Base-by-base conservation (phyloP, 2,113 vertebrate species). In the Siniperca chuatsi region DNA sequence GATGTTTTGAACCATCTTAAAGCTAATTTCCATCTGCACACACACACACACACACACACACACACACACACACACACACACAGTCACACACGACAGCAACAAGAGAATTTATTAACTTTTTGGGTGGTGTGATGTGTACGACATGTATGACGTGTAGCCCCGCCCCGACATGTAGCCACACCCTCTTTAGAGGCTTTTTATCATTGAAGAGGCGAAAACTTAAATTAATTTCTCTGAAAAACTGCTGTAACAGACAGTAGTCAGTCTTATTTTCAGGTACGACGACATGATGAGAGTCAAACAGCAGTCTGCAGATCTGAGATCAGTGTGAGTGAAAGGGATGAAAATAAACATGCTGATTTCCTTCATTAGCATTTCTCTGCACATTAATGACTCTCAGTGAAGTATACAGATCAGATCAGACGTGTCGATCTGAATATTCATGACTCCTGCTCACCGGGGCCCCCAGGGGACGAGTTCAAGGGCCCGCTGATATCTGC, bases 341-440 rank as follows among this genome's bases (percentile, higher is more conserved):
- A 64, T 40, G 23, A 54, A 52, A 67, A 72, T 20, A 79, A 64
- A 65, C 46, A 79, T 55, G 55, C 40, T 50, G 58, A 64, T 58
- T 21, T 69, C 23, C 40, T 61, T 75, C 18, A 82, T 76, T 62
- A 61, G 4, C 71, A 61, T 61, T 67, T 67, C 42, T 75, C 25
- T 71, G 68, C 71, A 75, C 71, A 25, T 48, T 81, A 81, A 65
- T 46, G 48, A 73, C 29, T 65, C 37, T 54, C 29, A 66, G 33
- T 44, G 35, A 66, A 55, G 48, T 15, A 48, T 48, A 1, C 71
- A 82, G 13, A 68, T 75, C 72, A 50, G 21, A 68, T 60, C 57
- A 52, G 42, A 67, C 25, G 18, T 35, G 48, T 35, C 15, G 1
- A 9, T 4, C 46, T 58, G 79, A 81, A 81, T 81, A 81, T 74